These are phyloP conservation scores for Oryzaephilus surinamensis DNA, from an alignment of 1,140 invertebrate genomes.

Conservation along the genomic window DNA sequence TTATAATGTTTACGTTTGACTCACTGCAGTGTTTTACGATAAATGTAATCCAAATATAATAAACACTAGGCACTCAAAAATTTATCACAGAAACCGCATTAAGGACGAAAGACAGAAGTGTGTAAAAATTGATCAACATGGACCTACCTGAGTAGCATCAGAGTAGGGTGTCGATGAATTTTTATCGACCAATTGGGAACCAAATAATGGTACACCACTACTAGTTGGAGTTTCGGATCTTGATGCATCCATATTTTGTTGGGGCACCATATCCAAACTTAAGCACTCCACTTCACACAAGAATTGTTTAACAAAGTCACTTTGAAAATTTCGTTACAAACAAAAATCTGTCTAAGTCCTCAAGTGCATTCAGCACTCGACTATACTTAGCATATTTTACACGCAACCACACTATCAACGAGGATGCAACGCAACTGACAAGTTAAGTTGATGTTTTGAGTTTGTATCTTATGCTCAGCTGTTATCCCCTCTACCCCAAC, in stretches of 20 bases:
- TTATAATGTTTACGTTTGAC: no score
- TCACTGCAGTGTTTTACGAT: no score
- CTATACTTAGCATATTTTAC: slow-evolving; percentile 25
- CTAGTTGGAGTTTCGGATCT: slow-evolving; percentile 39
- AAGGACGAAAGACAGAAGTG: no score
- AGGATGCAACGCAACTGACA: slow-evolving; percentile 29
- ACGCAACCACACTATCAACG: slow-evolving; percentile 12
- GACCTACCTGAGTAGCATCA: slow-evolving; percentile 86
- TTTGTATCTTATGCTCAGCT: slow-evolving; percentile 33
- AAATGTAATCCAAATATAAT: no score
- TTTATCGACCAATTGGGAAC: slow-evolving; percentile 76
- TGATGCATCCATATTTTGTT: slow-evolving; percentile 41
- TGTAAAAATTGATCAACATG: slow-evolving; percentile 1
- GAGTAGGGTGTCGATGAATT: slow-evolving; percentile 89
- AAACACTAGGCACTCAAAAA: no score
- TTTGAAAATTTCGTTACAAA: slow-evolving; percentile 2
- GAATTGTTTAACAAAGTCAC: slow-evolving; percentile 4
- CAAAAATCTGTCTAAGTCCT: slow-evolving; percentile 29
- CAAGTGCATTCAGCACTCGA: slow-evolving; percentile 24
- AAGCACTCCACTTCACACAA: slow-evolving; percentile 12
- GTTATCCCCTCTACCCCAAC: slow-evolving; percentile 21
- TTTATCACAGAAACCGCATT: no score
- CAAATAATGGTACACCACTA: slow-evolving; percentile 53
- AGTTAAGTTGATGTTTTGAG: slow-evolving; percentile 27
- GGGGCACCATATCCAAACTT: slow-evolving; percentile 44